These are phyloP conservation scores for Acropora tenuis DNA, from an alignment of 64 coral and sea anemone species.

Conservation along the genomic window DNA sequence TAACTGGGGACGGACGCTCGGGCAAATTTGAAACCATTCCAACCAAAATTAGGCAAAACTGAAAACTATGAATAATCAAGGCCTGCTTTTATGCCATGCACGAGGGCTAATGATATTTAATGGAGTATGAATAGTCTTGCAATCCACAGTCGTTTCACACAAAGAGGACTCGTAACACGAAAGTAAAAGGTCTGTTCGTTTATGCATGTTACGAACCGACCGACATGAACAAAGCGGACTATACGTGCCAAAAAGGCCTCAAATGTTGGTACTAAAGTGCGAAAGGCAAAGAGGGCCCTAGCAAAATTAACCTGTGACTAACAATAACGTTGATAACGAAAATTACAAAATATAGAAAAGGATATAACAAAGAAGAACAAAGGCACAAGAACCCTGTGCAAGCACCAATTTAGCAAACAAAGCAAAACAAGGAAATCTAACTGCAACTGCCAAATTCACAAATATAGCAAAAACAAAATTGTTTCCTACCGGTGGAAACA, in stretches of 20 bases:
- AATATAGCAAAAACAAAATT: not conserved
- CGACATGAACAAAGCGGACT: not conserved
- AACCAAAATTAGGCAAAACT: no score
- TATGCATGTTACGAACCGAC: not conserved
- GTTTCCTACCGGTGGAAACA: not conserved
- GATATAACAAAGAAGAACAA: constrained; percentile 3
- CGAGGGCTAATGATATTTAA: no score
- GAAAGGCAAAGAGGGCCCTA: not conserved
- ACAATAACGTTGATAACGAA: not conserved
- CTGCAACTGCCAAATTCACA: not conserved
- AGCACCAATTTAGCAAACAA: constrained; percentile 10
- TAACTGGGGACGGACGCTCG: no score
- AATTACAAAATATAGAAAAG: not conserved
- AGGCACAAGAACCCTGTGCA: not conserved
- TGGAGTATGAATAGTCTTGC: no score
- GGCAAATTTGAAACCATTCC: no score
- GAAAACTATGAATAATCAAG: no score
- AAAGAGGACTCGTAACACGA: no score
- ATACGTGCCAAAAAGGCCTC: not conserved
- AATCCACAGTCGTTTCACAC: no score
- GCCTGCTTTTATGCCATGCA: no score
- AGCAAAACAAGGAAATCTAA: not conserved
- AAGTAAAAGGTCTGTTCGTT: no score
- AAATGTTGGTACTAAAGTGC: no score
- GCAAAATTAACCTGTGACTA: not conserved